Conservation (phyloP, 2,888 invertebrate species). For the Nephrotoma appendiculata region DNA sequence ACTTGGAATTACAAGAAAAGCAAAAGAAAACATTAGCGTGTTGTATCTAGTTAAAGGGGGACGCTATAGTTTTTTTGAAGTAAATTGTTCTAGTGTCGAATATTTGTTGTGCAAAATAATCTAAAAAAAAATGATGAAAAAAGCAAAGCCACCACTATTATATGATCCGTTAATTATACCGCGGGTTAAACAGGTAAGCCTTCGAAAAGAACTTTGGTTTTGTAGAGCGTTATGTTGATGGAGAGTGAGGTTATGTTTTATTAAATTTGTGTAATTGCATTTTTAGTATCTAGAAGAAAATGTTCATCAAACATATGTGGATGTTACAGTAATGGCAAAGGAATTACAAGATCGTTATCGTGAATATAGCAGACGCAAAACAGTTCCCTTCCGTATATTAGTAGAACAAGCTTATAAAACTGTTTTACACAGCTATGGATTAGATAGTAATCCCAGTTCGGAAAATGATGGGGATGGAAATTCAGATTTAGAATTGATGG, state of each 20-base stretch:
- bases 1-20: neutral
- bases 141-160: constrained; percentile 16
- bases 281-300: constrained; percentile 64
- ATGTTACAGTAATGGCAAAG: constrained; percentile 73
- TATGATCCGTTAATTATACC: constrained; percentile 42
- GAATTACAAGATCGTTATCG: constrained; percentile 56
- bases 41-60: neutral
- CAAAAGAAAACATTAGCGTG: neutral
- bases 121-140: neutral
- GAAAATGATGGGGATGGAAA: constrained; percentile 40
- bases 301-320: constrained; percentile 64
- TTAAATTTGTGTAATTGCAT: neutral
- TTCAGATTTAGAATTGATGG: constrained; percentile 29
- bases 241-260: constrained; percentile 18
- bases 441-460: constrained; percentile 42
- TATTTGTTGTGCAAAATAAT: neutral
- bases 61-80: neutral
- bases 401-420: constrained; percentile 63
- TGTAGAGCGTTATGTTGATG: neutral
- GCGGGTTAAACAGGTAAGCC: constrained; percentile 39
- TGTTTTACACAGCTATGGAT: constrained; percentile 51
- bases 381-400: constrained; percentile 58
- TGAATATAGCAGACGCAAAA: constrained; percentile 70
- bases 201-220: neutral
- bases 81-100: neutral